Evolutionary conservation across 2,113 vertebrate species (phyloP).

Genomic region (Anolis carolinensis): DNA sequence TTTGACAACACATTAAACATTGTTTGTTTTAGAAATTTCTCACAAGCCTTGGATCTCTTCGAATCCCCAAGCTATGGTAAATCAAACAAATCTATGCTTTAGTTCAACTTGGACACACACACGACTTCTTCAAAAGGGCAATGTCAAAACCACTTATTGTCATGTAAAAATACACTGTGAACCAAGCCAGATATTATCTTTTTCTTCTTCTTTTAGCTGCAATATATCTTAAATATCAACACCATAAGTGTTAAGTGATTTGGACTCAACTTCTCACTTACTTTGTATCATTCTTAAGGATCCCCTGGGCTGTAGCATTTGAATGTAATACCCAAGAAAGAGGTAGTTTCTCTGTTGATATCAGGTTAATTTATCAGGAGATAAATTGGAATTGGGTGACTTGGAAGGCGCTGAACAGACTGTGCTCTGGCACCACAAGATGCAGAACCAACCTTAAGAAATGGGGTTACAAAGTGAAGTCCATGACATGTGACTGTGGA

Average conservation of each 20-base stretch:
- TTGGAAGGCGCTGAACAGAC: too few relatives aligned
- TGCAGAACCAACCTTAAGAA: too few relatives aligned
- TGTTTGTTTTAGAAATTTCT: conserved; percentile 49
- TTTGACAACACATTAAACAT: too few relatives aligned
- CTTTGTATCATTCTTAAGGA: not conserved
- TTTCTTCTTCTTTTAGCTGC: conserved; percentile 35
- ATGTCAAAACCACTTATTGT: conserved; percentile 28
- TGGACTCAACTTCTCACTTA: conserved; percentile 8
- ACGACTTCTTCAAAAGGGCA: conserved; percentile 37
- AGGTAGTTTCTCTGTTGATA: conserved; percentile 12
- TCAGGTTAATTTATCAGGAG: too few relatives aligned
- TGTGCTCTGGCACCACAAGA: too few relatives aligned
- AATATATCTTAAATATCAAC: conserved; percentile 26
- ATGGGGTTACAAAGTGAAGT: too few relatives aligned
- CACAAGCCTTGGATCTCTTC: conserved; percentile 33
- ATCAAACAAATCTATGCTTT: conserved; percentile 30
- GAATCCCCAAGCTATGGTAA: conserved; percentile 23
- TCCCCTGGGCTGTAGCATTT: conserved; percentile 27
- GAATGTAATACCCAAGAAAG: not conserved
- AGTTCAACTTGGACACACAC: conserved; percentile 15
- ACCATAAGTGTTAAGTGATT: conserved; percentile 4
- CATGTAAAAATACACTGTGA: conserved; percentile 24
- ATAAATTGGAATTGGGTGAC: too few relatives aligned
- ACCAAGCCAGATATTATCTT: not conserved
- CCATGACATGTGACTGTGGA: too few relatives aligned